Evolutionary conservation across 1,140 invertebrate genomes (phyloP).

Genomic region (Charaxes varanes): DNA sequence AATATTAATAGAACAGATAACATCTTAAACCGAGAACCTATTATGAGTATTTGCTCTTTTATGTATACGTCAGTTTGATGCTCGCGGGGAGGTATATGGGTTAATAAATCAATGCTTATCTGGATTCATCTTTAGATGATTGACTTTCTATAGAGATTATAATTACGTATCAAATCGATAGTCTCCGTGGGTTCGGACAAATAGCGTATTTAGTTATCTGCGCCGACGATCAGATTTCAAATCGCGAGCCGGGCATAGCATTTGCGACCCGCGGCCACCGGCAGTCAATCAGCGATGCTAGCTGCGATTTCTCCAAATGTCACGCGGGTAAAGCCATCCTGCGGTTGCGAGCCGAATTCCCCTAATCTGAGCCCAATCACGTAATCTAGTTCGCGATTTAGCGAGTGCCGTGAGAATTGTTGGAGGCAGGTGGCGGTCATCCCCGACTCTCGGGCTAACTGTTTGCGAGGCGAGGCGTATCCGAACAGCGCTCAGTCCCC

Average conservation of each 20-base stretch:
- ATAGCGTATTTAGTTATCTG: slow-evolving; percentile 55
- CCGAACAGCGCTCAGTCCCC: slow-evolving; percentile 47
- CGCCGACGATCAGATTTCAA: slow-evolving; percentile 40
- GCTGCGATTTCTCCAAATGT: slow-evolving; percentile 51
- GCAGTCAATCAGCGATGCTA: slow-evolving; percentile 41
- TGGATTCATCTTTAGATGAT: slow-evolving; percentile 46
- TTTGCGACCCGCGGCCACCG: slow-evolving; percentile 46
- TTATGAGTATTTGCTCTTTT: too few relatives aligned
- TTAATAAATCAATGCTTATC: slow-evolving; percentile 39
- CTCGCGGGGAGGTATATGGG: slow-evolving; percentile 13
- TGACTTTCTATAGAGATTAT: slow-evolving; percentile 60
- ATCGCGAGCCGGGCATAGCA: slow-evolving; percentile 45
- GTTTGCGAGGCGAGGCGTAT: slow-evolving; percentile 43
- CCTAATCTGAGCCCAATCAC: slow-evolving; percentile 63
- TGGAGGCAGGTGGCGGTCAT: slow-evolving; percentile 50
- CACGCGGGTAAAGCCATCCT: slow-evolving; percentile 43
- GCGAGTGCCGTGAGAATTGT: slow-evolving; percentile 60
- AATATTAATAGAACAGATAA: too few relatives aligned
- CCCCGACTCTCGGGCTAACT: slow-evolving; percentile 49
- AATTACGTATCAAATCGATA: slow-evolving; percentile 57
- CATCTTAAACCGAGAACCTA: too few relatives aligned
- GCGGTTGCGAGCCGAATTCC: slow-evolving; percentile 39
- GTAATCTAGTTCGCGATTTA: too few relatives aligned
- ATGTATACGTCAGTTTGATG: too few relatives aligned
- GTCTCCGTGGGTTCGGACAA: slow-evolving; percentile 39